Evolutionary conservation across 2,797 vertebrate genomes (phyloP).

Genomic region (Xenentodon cancila): DNA sequence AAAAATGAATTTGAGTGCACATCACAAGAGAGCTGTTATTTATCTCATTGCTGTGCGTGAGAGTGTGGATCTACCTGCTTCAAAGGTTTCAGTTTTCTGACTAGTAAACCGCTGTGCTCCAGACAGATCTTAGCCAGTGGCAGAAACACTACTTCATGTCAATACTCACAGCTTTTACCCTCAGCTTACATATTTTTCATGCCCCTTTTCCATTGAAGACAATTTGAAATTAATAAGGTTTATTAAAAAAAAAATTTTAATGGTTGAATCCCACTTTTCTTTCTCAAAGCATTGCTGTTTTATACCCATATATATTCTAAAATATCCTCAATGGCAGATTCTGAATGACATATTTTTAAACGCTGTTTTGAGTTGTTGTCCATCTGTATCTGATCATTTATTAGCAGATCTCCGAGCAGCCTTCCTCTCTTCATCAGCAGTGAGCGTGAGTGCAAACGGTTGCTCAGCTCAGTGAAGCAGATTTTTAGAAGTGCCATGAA

Average conservation of each 20-base stretch:
- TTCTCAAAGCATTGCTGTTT: too few relatives aligned
- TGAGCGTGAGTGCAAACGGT: slow-evolving; percentile 49
- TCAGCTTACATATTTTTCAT: not conserved
- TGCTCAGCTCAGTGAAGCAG: slow-evolving; percentile 57
- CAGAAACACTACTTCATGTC: slow-evolving; percentile 1
- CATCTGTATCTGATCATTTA: slow-evolving; percentile 32
- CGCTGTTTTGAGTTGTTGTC: slow-evolving; percentile 2
- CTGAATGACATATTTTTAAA: not conserved
- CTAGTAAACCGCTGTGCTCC: slow-evolving; percentile 39
- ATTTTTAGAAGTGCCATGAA: slow-evolving; percentile 64
- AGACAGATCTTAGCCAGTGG: slow-evolving; percentile 34
- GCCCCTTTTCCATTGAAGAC: too few relatives aligned
- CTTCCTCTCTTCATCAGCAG: slow-evolving; percentile 46
- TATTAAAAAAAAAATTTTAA: too few relatives aligned
- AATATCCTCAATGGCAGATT: not conserved
- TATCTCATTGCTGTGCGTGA: slow-evolving; percentile 18
- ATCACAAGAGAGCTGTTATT: slow-evolving; percentile 45
- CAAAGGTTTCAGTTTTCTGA: slow-evolving; percentile 34
- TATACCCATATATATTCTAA: too few relatives aligned
- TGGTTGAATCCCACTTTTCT: too few relatives aligned
- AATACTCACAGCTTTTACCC: not conserved
- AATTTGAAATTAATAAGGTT: too few relatives aligned
- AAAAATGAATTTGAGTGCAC: slow-evolving; percentile 1
- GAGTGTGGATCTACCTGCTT: slow-evolving; percentile 24
- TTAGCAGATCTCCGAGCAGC: slow-evolving; percentile 19